Percentiles rank a stretch among this genome's conserved stretches.
Conservation (phyloP, 1,140 invertebrate species). For the Helicorthomorpha holstii region DNA sequence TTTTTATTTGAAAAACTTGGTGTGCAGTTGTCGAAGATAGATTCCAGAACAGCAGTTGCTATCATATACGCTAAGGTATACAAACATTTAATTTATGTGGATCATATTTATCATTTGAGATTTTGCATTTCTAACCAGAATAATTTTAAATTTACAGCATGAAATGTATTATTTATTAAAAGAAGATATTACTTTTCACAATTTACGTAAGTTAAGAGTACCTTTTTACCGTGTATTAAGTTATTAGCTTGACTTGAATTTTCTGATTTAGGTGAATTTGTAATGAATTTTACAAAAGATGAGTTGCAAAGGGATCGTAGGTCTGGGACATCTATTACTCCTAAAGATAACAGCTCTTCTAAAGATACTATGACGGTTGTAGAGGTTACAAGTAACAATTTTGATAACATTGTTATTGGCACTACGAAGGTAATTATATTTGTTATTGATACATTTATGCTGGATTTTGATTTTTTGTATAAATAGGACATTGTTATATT, state of each 20-base stretch:
- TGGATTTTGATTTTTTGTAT: too few species aligned
- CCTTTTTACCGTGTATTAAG: background rate
- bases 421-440: slow-evolving; percentile 18
- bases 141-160: background rate
- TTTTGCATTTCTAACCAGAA: too few species aligned
- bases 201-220: background rate
- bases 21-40: slow-evolving; percentile 20
- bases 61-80: slow-evolving; percentile 53
- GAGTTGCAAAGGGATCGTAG: background rate
- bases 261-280: background rate
- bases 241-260: background rate
- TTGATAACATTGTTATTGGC: slow-evolving; percentile 21
- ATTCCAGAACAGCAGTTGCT: slow-evolving; percentile 45
- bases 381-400: slow-evolving; percentile 17
- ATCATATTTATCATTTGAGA: too few species aligned
- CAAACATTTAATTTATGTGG: too few species aligned
- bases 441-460: too few species aligned
- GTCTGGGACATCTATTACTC: background rate
- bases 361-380: background rate
- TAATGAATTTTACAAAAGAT: background rate
- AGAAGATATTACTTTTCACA: background rate
- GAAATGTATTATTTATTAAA: background rate
- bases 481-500: slow-evolving; percentile 50
- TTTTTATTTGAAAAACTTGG: slow-evolving; percentile 55
- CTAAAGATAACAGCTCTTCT: background rate